Evolutionary conservation across 2,797 vertebrate genomes (phyloP), one percentile per base, ranked within the genome.

Genomic region (Pachyuromys duprasi): DNA sequence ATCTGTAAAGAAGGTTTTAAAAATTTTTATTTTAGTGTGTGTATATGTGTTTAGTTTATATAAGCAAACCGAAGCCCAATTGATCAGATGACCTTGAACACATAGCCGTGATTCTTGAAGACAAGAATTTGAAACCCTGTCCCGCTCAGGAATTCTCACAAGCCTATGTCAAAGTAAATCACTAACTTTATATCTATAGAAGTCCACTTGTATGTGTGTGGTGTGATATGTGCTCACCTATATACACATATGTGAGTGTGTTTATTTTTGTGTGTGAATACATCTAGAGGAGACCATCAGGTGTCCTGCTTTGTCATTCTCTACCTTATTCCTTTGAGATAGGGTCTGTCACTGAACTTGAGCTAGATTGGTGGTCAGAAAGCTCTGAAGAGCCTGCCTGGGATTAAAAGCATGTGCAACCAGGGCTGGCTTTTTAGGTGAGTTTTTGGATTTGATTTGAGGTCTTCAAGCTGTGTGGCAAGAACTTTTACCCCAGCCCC

Each of bases 71-170:
- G n/a, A 89, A 79, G 55, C 84, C 42, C 28, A 87, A 20, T 53
- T 86, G 57, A 4, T 93, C 76, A 91, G 24, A 42, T 75, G 65
- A 80, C 78, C 28, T 91, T 94, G 53, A 86, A 90, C 33, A 88
- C 36, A 78, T 36, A 89, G 63, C 28, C 62, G 26, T 72, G 45
- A 14, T 57, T 49, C 45, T 49, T 49, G 45, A 91, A 74, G 91
- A 55, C n/a, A 17, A 42, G 80, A 36, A 86, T 91, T 81, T 79
- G 75, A 91, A 78, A 22, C 8, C 18, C 42, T 89, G 15, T 86
- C 84, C 72, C 57, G 14, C 53, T 91, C 70, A 86, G 55, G 62
- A 74, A 2, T 62, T 75, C 36, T 81, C 62, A 20, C 13, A 82
- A 67, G 24, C 62, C 57, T 86, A 8, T 53, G 53, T 89, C 45